Base-by-base conservation (phyloP, 2,888 invertebrate genomes). In the Microplitis deprimator region DNA sequence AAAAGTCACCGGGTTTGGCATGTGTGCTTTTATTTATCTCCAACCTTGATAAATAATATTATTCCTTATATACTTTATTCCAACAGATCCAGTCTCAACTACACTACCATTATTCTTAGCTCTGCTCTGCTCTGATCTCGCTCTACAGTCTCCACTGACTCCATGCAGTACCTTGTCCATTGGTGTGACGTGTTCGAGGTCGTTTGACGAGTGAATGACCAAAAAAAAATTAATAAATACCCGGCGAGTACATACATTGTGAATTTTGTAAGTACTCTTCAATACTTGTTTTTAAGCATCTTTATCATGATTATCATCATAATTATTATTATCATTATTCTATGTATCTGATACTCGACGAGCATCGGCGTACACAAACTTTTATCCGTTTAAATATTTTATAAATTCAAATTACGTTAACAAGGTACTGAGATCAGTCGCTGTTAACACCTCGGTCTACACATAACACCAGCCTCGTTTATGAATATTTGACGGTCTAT, bases 401-500 rank as follows among this genome's bases (percentile, higher is more conserved):
- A 77, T 77, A 73, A 77, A 77, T 73, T 77, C 62, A 77, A 73
- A 77, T 73, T 73, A 73, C 20, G 50, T 73, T 50, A 77, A 68
- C 61, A 77, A 73, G 62, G 68, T 68, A 73, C 17, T 41, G 40
- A 73, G 60, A 74, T 77, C 39, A 60, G 59, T 74, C 50, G 59
- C 73, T 70, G 65, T 77, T 77, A 77, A 74, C 74, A 73, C 73
- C 70, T 65, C 20, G 69, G 70, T 29, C 29, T 60, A 60, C 29
- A 39, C 50, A 50, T 68, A 76, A 60, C 65, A 16, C 60, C 59
- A 39, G 64, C n/a, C 71, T 73, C 72, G 20, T 61, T 65, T 71
- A 82, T 81, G 80, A 82, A 81, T 82, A 81, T 82, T 82, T 81
- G 76, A 82, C 70, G 76, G 50, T 73, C 60, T 75, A 75, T 79